Evolutionary conservation across 2,113 vertebrate species (phyloP), one percentile per base, ranked within the genome.

Genomic region (Eubucco bourcierii): DNA sequence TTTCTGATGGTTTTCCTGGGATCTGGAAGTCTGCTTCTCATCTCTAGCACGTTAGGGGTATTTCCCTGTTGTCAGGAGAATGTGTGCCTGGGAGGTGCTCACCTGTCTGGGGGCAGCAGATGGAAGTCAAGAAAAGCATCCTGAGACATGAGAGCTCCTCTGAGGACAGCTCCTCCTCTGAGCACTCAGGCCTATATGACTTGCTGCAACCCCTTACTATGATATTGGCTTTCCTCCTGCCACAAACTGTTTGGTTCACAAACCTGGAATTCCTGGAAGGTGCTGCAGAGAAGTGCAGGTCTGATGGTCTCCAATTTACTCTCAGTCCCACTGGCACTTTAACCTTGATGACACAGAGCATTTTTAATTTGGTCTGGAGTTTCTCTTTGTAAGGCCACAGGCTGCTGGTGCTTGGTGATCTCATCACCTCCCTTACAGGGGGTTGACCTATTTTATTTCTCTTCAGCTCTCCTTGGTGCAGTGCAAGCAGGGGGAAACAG

Each of bases 341-440:
- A 63, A 91, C 61, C 90, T 60, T 90, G 75, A 86, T 8, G 50
- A 46, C 28, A 63, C 66, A 55, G 83, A 52, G 20, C 73, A 61
- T 70, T 93, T 94, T 95, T 84, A 85, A 84, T 95, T 95, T 50
- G 72, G 64, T 71, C 87, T 88, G 81, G 61, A 76, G 87, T 31
- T 77, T 80, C 67, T 94, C 79, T 81, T 76, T 93, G 84, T 91
- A 95, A 92, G 88, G 27, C 46, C 90, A 90, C 60, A 55, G 90
- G 84, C 89, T 94, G 66, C 87, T 94, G 93, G 87, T 91, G 81
- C 84, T 78, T 63, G 87, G 84, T 85, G 89, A 93, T 83, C 76
- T 96, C 93, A 87, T 92, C 95, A 79, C 95, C 55, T 90, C 50
- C 3, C 1, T 47, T 31, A 41, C 4, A 37, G 68, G 66, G 66